Evolutionary conservation across 2,888 invertebrate species (phyloP), one percentile per base, ranked within the genome.

Genomic region (Drosophila recens): DNA sequence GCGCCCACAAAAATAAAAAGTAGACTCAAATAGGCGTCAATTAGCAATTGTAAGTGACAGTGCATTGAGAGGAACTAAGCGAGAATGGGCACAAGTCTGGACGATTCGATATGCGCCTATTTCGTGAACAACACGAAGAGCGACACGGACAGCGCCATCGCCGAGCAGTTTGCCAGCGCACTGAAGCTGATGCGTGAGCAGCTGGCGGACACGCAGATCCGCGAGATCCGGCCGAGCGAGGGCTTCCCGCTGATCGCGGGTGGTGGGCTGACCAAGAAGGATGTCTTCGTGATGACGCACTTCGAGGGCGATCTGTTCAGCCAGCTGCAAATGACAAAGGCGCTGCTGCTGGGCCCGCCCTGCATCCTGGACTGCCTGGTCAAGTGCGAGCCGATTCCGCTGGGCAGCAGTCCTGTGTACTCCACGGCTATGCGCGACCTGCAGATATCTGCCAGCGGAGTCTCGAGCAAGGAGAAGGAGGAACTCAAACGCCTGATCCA

Each of bases 271-370:
- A 93, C 93, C 0, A 95, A 94, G 79, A 95, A 94, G 77, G 96
- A 97, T 93, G 95, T 97, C 1, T 96, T 97, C 90, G 95, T 98
- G 0, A 93, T 97, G 88, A 95, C 96, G 64, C 93, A 95, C 48
- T 98, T 98, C 93, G 94, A 94, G 75, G 97, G 97, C 11, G 93
- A 94, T 4, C 92, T 95, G 0, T 98, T 96, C 92, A 93, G 95
- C 0, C 94, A 95, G 81, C 90, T 96, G 6, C 94, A 93, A 76
- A 91, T 91, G 49, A 95, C 94, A 1, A 96, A 95, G 86, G 95
- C 96, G 86, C 93, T 96, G 95, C 94, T 98, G 75, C 94, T 97
- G 67, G 98, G 98, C 0, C 97, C 98, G 0, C 94, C 95, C 59
- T 98, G 97, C 90, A 91, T 98, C 15, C 93, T 96, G 54, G 94